Base-by-base conservation (phyloP, 92 coral and sea anemone species). In the Paramuricea clavata region DNA sequence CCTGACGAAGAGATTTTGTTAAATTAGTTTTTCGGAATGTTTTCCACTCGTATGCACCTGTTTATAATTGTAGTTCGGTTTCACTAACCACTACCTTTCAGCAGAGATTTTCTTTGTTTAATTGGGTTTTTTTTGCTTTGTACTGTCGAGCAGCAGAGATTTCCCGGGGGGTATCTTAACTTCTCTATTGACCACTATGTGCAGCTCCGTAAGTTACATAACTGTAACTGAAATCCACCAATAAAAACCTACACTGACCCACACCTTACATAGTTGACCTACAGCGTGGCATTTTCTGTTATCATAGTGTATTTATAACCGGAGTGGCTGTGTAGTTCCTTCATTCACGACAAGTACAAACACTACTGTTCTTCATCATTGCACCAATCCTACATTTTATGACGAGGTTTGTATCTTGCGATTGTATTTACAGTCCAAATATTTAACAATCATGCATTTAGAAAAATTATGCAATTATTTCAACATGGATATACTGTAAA, bases 331-430 rank as follows among this genome's bases (percentile, higher is more conserved):
- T 28, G 84, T 79, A 16, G 84, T 79, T 35, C 98, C 98, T 83
- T 83, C 97, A 0, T 91, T 95, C 72, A 95, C 95, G 25, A 86
- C 95, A 6, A 87, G 81, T 42, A 92, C 91, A 9, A 87, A 92
- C 36, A 97, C 98, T 10, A 90, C 98, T 2, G 98, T 94, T 54
- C 87, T 95, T 33, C 98, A 95, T 72, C 98, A 95, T 89, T 95
- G 98, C 56, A 90, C 98, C 11, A 91, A 89, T 83, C 98, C 98
- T 21, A 92, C 95, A 0, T 95, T 94, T 79, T 95, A 95, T 60
- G 95, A 94, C 90, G 98, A 95, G 98, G 98, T 95, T 39, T 30
- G 64, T 49, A 32, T 30, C 43, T 31, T 69, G 69, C 69, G 5
- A 34, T 35, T 16, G 21, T 70, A 28, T 12, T 5, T 2, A 47